Percentiles rank a stretch among this genome's conserved stretches.
Evolutionary conservation across 1,140 invertebrate genomes (phyloP).

Genomic region (Ostrea denselamellosa): DNA sequence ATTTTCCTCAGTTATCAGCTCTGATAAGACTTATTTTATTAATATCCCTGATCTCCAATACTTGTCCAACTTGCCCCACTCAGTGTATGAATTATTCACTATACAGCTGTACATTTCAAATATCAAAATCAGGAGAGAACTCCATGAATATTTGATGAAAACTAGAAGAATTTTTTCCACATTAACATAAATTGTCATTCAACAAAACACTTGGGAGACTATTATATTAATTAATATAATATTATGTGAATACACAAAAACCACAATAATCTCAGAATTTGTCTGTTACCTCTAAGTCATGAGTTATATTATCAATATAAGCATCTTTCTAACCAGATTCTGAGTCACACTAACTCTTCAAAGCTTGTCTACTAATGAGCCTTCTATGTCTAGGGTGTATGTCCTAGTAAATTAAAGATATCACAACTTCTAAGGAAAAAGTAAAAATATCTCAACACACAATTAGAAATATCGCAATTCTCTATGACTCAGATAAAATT

Average conservation of each 20-base stretch:
- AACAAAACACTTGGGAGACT: slow-evolving; percentile 10
- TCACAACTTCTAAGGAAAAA: slow-evolving; percentile 26
- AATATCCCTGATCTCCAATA: background rate
- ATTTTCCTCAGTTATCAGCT: background rate
- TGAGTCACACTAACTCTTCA: slow-evolving; percentile 14
- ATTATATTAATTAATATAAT: slow-evolving; percentile 33
- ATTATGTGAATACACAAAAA: slow-evolving; percentile 30
- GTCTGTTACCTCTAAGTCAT: background rate
- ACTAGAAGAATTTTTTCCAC: background rate
- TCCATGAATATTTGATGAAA: slow-evolving; percentile 32
- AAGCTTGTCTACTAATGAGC: slow-evolving; percentile 17
- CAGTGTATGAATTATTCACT: slow-evolving; percentile 16
- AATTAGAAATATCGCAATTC: slow-evolving; percentile 21
- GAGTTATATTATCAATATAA: background rate
- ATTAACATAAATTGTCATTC: slow-evolving; percentile 36
- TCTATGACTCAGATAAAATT: slow-evolving; percentile 7
- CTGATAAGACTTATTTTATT: background rate
- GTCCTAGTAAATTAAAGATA: slow-evolving; percentile 31
- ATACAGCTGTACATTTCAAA: slow-evolving; percentile 27
- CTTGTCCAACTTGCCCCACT: background rate
- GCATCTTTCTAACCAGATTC: background rate
- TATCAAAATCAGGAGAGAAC: background rate
- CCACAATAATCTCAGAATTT: background rate
- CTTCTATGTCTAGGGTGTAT: slow-evolving; percentile 4
- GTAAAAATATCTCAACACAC: slow-evolving; percentile 2